Percentiles rank a stretch among this genome's conserved stretches.
Evolutionary conservation across 2,888 invertebrate genomes (phyloP).

Genomic region (Philereme vetulata): DNA sequence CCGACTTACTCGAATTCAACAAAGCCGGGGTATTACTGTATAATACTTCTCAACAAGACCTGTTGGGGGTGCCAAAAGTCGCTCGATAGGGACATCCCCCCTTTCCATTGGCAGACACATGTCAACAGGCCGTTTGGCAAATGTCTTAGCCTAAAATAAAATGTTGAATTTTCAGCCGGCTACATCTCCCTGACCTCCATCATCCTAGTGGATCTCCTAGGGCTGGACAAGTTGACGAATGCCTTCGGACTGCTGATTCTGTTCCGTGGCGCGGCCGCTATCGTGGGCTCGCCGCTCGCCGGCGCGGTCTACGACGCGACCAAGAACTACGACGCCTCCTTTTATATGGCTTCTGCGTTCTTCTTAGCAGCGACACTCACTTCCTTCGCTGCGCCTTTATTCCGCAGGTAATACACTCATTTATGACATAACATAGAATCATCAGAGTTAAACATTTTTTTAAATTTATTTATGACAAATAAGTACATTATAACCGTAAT

Average conservation of each 20-base stretch:
- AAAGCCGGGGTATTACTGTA: too few relatives aligned
- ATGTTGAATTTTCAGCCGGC: conserved; percentile 86
- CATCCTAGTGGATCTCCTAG: conserved; percentile 97
- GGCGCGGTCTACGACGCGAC: conserved; percentile 96
- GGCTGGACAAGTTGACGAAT: conserved; percentile 97
- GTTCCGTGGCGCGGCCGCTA: conserved; percentile 97
- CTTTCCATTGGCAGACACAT: too few relatives aligned
- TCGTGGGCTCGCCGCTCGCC: conserved; percentile 92
- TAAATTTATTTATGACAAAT: too few relatives aligned
- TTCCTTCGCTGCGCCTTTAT: conserved; percentile 91
- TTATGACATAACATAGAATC: conserved; percentile 14
- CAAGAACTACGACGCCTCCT: conserved; percentile 92
- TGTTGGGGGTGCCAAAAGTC: too few relatives aligned
- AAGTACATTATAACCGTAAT: too few relatives aligned
- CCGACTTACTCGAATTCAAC: too few relatives aligned
- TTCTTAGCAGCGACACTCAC: conserved; percentile 93
- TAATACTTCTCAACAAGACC: too few relatives aligned
- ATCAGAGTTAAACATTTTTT: too few relatives aligned
- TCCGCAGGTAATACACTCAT: conserved; percentile 67
- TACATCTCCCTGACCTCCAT: conserved; percentile 99
- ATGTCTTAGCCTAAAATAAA: too few relatives aligned
- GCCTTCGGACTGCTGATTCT: conserved; percentile 98
- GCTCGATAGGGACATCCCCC: too few relatives aligned
- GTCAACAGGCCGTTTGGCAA: too few relatives aligned
- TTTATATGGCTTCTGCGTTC: conserved; percentile 95